A percentile compares a stretch with the other conserved stretches of the same genome.
Conservation (phyloP, 2,797 vertebrate genomes). For the Coranthus polyacanthus region DNA sequence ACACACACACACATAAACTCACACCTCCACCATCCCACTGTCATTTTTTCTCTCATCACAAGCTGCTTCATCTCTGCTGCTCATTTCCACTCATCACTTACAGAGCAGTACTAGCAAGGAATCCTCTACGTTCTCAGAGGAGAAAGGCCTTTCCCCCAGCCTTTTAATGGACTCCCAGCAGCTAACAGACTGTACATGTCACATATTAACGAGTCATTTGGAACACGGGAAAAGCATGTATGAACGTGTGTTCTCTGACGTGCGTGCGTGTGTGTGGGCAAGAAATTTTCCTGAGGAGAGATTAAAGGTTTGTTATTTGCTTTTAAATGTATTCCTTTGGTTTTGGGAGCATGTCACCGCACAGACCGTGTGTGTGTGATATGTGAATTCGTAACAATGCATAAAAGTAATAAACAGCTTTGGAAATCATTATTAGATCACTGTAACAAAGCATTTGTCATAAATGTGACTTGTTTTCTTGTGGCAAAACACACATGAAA, state of each 20-base stretch:
- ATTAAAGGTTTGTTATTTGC: neutral
- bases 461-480: no score
- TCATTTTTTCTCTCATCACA: constrained; percentile 40
- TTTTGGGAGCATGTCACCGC: no score
- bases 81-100: constrained; percentile 24
- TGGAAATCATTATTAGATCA: no score
- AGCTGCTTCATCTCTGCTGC: constrained; percentile 16
- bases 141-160: constrained; percentile 3
- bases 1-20: neutral
- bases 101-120: constrained; percentile 25
- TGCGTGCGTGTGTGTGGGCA: constrained; percentile 19
- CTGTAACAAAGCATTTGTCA: no score
- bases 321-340: no score
- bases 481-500: no score
- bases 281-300: neutral
- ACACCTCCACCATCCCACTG: neutral
- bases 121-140: constrained; percentile 14
- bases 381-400: neutral
- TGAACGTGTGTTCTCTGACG: neutral
- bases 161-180: constrained; percentile 19
- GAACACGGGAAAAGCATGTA: neutral
- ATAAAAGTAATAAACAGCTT: neutral
- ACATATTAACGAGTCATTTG: neutral
- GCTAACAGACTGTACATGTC: constrained; percentile 5
- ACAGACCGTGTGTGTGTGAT: neutral